Percentiles rank a stretch among this genome's conserved stretches.
Conservation (phyloP, 2,797 vertebrate genomes). For the Intellagama lesueurii region DNA sequence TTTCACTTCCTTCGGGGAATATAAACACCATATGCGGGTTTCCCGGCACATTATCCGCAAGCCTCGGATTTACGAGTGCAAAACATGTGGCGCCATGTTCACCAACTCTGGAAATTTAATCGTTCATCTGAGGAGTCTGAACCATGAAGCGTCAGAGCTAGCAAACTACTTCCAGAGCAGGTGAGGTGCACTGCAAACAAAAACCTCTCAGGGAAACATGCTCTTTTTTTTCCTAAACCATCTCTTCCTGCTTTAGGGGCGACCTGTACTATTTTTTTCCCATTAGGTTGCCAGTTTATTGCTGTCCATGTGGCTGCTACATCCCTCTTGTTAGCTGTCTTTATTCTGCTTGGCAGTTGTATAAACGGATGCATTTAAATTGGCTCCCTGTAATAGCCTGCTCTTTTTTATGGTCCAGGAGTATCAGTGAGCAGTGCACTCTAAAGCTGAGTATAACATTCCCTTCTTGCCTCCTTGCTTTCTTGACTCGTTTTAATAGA, state of each 20-base stretch:
- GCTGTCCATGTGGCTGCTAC: constrained; percentile 53
- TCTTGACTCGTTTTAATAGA: constrained; percentile 25
- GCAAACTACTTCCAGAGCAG: constrained; percentile 99
- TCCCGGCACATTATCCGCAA: constrained; percentile 99
- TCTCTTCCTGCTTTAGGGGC: constrained; percentile 77
- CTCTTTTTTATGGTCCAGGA: constrained; percentile 45
- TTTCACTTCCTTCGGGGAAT: constrained; percentile 99
- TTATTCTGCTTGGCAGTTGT: constrained; percentile 61
- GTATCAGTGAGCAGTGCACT: constrained; percentile 4
- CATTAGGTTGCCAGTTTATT: constrained; percentile 76
- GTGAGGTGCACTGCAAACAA: constrained; percentile 91
- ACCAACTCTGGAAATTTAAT: constrained; percentile 99
- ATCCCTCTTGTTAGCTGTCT: constrained; percentile 60
- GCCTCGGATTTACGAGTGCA: constrained; percentile 99
- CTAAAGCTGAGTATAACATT: neutral
- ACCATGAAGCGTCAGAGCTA: constrained; percentile 99
- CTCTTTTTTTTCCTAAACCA: constrained; percentile 61
- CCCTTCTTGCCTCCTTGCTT: neutral
- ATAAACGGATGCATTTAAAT: constrained; percentile 40
- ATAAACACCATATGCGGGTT: constrained; percentile 99
- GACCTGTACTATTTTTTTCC: constrained; percentile 72
- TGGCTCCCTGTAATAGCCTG: constrained; percentile 40
- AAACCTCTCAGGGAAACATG: constrained; percentile 76
- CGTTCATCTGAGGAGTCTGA: constrained; percentile 99
- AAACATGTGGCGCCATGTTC: constrained; percentile 99